Percentiles rank a stretch among this genome's conserved stretches.
Conservation (phyloP, 2,888 invertebrate species). For the Acheta domesticus region DNA sequence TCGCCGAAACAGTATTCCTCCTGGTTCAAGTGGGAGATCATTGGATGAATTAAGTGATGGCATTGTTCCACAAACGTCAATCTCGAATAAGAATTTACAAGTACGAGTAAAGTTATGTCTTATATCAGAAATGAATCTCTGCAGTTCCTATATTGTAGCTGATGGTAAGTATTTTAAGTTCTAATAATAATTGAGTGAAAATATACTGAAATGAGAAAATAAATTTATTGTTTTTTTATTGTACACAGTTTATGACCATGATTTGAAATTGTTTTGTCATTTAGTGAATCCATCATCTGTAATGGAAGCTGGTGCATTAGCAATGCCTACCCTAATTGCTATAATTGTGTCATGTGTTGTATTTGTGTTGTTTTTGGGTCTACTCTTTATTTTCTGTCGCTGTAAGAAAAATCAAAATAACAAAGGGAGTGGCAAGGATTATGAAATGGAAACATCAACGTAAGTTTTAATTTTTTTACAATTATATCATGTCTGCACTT, state of each 20-base stretch:
- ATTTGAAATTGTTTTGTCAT: slow-evolving; percentile 39
- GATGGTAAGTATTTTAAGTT: slow-evolving; percentile 60
- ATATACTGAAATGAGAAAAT: not conserved
- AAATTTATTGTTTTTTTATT: not conserved
- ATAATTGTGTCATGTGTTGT: slow-evolving; percentile 76
- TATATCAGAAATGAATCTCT: slow-evolving; percentile 73
- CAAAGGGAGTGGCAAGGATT: slow-evolving; percentile 77
- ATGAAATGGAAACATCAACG: slow-evolving; percentile 70
- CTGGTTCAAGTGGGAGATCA: not conserved
- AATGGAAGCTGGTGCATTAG: slow-evolving; percentile 71
- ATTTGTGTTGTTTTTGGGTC: slow-evolving; percentile 70
- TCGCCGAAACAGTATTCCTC: slow-evolving; percentile 38
- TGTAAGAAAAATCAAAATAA: slow-evolving; percentile 78
- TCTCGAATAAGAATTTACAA: slow-evolving; percentile 48
- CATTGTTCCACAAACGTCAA: not conserved
- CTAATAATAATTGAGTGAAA: not conserved
- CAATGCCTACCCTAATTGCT: slow-evolving; percentile 74
- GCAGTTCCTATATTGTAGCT: slow-evolving; percentile 79
- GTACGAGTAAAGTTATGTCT: slow-evolving; percentile 80
- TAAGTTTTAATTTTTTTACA: slow-evolving; percentile 43
- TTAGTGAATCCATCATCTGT: slow-evolving; percentile 78
- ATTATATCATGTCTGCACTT: too few relatives aligned
- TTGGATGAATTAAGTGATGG: not conserved
- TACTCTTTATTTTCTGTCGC: slow-evolving; percentile 79
- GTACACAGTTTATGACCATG: too few relatives aligned